Evolutionary conservation across 2,113 vertebrate species (phyloP), one percentile per base, ranked within the genome.

Genomic region (Dipodomys spectabilis): DNA sequence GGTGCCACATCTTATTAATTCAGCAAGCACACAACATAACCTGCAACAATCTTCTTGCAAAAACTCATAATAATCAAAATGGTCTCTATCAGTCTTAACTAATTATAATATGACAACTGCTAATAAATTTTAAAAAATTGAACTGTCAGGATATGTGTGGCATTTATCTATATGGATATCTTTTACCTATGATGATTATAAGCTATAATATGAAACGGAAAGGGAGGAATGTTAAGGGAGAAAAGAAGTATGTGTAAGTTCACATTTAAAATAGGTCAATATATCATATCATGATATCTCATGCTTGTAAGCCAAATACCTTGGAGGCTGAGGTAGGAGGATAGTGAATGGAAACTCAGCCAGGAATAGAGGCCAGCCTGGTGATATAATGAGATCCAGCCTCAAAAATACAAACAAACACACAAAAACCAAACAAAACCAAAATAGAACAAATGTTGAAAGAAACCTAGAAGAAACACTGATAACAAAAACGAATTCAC

Each of bases 401-500:
- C 28, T 64, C 62, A 64, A 64, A 64, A 15, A 62, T 16, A 6
- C 19, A 64, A 5, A 64, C 62, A 64, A 5, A 28, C 53, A 62
- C 65, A 67, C 22, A 67, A 5, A 67, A 67, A 27, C 25, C 23
- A 67, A 25, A 49, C 53, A 64, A 64, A 22, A 64, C 62, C 22
- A 20, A 64, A 64, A 23, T 16, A 64, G 53, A 57, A 57, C 15
- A 18, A 57, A 57, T 57, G 53, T 57, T 0, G 53, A 64, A 74
- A 74, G 15, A 69, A 93, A 62, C 5, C 10, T 45, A 92, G 75
- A 93, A 28, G 11, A 79, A 64, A 27, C 16, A 3, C 49, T 91
- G 60, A 84, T 84, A 19, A 22, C 64, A 57, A 84, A 91, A 85
- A 88, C 68, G 45, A 77, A 62, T 82, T 77, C 7, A 79, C 68